Base-by-base conservation (phyloP, 2,888 invertebrate species). In the Listrodromus nycthemerus region DNA sequence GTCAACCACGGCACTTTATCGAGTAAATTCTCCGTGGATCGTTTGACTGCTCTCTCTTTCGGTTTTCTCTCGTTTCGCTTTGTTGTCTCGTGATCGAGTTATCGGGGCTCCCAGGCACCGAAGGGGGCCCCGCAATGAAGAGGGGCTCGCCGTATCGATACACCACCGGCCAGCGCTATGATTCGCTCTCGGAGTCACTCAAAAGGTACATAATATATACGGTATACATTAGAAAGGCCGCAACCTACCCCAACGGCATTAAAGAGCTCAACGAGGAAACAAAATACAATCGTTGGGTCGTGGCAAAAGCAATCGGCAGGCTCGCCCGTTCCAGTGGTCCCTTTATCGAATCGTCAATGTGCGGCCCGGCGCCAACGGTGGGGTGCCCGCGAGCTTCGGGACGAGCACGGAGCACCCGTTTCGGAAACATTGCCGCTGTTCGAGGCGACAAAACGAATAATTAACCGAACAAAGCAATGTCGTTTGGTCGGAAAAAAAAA, bases 381-480 rank as follows among this genome's bases (percentile, higher is more conserved):
- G 80, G 83, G 80, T 69, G 83, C 80, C 67, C 45, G 24, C 52
- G 66, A 69, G 48, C 58, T 52, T 61, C 55, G 61, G 76, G 33
- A 61, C 61, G 69, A 67, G 73, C 74, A 84, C 71, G 76, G 79
- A 86, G 83, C 85, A 78, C 85, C 81, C 82, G 87, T 89, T 90
- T 87, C 88, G 88, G 89, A 90, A 90, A 92, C 91, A 90, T 88
- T 89, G 89, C 88, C 88, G 88, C 84, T 88, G 89, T 90, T 91
- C 3, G 0, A 91, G 90, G 88, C 89, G 87, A 91, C 91, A 91
- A 90, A 91, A 91, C 90, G 91, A 91, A 93, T 92, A 93, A 92
- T 92, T 92, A 92, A 90, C 89, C 87, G 88, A 86, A 92, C 92
- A 92, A 92, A 86, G 90, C 41, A 86, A 80, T 82, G 73, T 81